Percentiles rank a stretch among this genome's conserved stretches.
Evolutionary conservation across 2,888 invertebrate species (phyloP).

Genomic region (Itoplectis maculator): DNA sequence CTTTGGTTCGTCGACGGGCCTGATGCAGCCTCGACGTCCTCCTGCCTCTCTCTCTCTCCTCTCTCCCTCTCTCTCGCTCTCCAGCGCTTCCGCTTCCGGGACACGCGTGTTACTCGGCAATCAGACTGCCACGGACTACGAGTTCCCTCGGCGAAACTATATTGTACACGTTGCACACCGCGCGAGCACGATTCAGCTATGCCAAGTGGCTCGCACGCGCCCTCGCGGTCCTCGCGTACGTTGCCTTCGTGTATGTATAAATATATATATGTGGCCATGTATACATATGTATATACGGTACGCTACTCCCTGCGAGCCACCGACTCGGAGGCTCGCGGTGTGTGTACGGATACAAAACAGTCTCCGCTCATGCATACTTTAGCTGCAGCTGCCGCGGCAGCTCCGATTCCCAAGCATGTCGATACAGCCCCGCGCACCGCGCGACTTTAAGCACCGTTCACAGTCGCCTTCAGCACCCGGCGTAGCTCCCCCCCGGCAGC

Average conservation of each 20-base stretch:
- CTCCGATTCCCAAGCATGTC: constrained; percentile 83
- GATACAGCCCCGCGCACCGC: constrained; percentile 70
- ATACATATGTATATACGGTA: too few relatives aligned
- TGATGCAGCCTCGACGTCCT: neutral
- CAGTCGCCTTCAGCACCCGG: constrained; percentile 21
- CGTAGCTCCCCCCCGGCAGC: too few relatives aligned
- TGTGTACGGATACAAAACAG: constrained; percentile 79
- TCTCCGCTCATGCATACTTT: constrained; percentile 83
- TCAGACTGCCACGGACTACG: constrained; percentile 42
- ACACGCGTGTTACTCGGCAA: constrained; percentile 51
- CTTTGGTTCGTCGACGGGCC: constrained; percentile 21
- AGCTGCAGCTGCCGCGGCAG: constrained; percentile 80
- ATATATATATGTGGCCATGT: too few relatives aligned
- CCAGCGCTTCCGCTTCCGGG: constrained; percentile 10
- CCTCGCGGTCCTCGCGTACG: constrained; percentile 21
- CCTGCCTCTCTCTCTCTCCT: too few relatives aligned
- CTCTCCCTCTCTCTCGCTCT: too few relatives aligned
- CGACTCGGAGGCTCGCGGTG: constrained; percentile 66
- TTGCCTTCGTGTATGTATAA: too few relatives aligned
- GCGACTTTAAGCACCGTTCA: constrained; percentile 61
- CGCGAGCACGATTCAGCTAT: constrained; percentile 36
- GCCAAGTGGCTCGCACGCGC: constrained; percentile 44
- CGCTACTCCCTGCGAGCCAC: too few relatives aligned
- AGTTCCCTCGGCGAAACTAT: too few relatives aligned
- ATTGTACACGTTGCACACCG: constrained; percentile 21